These are phyloP conservation scores for Aphelinus certus DNA, from an alignment of 1,140 invertebrate genomes.

Conservation along the genomic window DNA sequence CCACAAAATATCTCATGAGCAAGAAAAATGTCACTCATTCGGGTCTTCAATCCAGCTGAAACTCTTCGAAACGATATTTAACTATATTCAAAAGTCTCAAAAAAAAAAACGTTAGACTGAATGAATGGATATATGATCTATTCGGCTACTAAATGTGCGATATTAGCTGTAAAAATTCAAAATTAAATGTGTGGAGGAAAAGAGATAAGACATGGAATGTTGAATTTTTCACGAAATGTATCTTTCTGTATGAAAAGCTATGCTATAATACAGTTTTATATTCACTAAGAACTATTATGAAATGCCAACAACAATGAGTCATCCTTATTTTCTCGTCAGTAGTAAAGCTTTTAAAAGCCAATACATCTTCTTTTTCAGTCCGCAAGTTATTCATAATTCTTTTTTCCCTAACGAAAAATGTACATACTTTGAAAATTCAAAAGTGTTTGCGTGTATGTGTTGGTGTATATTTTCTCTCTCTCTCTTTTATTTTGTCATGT, in stretches of 20 bases:
- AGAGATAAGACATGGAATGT: constrained; percentile 5
- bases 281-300: constrained; percentile 49
- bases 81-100: too few species aligned
- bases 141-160: too few species aligned
- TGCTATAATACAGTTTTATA: constrained; percentile 54
- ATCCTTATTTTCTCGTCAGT: constrained; percentile 4
- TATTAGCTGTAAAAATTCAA: too few species aligned
- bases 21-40: too few species aligned
- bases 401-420: constrained; percentile 27
- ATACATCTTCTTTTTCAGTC: constrained; percentile 16
- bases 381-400: constrained; percentile 1
- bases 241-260: constrained; percentile 56
- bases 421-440: constrained; percentile 32
- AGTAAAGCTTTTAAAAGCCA: constrained; percentile 30
- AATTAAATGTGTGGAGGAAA: too few species aligned
- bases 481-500: constrained; percentile 19
- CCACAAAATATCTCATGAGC: too few species aligned
- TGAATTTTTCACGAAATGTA: constrained; percentile 51
- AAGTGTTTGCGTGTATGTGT: neutral
- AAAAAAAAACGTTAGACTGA: too few species aligned
- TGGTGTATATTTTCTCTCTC: neutral
- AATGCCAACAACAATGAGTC: constrained; percentile 51
- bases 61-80: too few species aligned
- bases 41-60: too few species aligned
- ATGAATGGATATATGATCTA: too few species aligned